A percentile compares a stretch with the other conserved stretches of the same genome.
These are phyloP conservation scores for Phrixothrix hirtus DNA, from an alignment of 2,888 invertebrate genomes.

Conservation along the genomic window DNA sequence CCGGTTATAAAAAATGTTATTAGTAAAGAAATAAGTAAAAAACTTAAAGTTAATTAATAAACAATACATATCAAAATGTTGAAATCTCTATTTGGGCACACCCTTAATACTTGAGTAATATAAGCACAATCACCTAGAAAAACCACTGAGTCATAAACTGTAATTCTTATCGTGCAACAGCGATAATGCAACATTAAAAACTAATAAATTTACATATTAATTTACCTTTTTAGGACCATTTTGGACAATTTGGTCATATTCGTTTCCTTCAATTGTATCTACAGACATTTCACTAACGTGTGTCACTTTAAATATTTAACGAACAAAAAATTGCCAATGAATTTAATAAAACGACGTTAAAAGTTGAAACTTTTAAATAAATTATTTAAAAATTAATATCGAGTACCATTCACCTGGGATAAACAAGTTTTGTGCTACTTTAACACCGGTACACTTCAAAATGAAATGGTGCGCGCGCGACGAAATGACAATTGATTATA, in stretches of 20 bases:
- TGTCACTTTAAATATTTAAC: neutral
- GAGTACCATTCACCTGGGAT: constrained; percentile 14
- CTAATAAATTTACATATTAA: constrained; percentile 26
- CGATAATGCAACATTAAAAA: neutral
- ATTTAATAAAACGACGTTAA: neutral
- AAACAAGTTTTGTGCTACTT: constrained; percentile 3
- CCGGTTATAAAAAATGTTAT: too few species aligned
- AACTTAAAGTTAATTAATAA: too few species aligned
- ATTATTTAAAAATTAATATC: constrained; percentile 6
- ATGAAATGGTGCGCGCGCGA: constrained; percentile 18
- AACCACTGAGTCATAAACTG: constrained; percentile 20
- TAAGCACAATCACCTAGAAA: constrained; percentile 5
- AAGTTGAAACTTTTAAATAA: neutral
- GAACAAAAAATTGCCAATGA: neutral
- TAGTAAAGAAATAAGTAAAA: too few species aligned
- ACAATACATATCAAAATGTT: too few species aligned
- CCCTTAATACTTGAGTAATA: too few species aligned
- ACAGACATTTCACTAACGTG: constrained; percentile 53
- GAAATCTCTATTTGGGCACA: too few species aligned
- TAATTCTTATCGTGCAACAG: too few species aligned
- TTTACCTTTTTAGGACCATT: constrained; percentile 69
- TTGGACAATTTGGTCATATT: constrained; percentile 67
- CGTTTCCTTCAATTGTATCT: constrained; percentile 60
- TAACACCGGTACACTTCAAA: constrained; percentile 23
- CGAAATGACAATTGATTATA: neutral